Conservation (phyloP, 2,888 invertebrate species). For the Athalia circularis region DNA sequence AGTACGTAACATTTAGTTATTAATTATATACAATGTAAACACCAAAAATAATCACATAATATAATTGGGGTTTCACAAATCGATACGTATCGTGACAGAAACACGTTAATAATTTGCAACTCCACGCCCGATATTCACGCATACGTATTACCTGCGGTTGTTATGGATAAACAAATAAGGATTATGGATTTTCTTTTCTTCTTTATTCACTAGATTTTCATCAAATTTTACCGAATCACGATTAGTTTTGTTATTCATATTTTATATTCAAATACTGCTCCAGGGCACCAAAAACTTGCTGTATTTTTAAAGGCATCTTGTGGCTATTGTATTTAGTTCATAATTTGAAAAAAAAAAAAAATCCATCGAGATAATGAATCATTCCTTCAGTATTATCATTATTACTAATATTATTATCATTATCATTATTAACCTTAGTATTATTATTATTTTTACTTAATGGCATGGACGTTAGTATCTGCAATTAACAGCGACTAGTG, state of each 20-base stretch:
- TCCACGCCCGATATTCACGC: too few species aligned
- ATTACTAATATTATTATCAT: not conserved
- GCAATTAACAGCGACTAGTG: conserved; percentile 41
- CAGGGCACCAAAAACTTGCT: conserved; percentile 68
- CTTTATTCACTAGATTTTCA: conserved; percentile 4
- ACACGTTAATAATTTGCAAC: too few species aligned
- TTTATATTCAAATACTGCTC: conserved; percentile 33
- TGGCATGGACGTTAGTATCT: conserved; percentile 63
- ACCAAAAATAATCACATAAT: conserved; percentile 5
- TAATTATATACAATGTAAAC: conserved; percentile 57
- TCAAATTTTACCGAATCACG: not conserved
- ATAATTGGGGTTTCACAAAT: too few species aligned
- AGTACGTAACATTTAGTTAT: conserved; percentile 35
- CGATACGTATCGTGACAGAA: too few species aligned
- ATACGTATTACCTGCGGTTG: too few species aligned
- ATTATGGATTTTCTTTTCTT: conserved; percentile 9
- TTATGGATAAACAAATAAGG: not conserved
- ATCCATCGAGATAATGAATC: not conserved
- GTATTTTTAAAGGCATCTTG: conserved; percentile 70
- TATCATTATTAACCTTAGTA: not conserved
- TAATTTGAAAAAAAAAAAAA: not conserved
- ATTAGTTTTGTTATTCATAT: not conserved
- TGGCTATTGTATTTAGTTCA: conserved; percentile 53
- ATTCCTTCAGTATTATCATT: not conserved
- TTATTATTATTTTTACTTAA: conserved; percentile 49